Percentiles rank a stretch among this genome's conserved stretches.
Conservation (phyloP, 2,888 invertebrate species). For the Adineta ricciae region DNA sequence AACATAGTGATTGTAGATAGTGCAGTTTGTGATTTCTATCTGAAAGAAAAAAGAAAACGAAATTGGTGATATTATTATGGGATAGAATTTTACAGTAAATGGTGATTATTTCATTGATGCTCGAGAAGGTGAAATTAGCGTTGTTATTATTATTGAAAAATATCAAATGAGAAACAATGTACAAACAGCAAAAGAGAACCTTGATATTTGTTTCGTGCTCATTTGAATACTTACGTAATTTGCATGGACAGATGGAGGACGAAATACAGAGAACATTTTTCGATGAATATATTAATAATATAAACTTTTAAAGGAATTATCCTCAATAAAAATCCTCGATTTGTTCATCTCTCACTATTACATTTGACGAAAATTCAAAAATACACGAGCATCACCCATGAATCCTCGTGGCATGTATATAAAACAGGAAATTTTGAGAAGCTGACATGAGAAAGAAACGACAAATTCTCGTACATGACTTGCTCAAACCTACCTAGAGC, state of each 20-base stretch:
- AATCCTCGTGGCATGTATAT: no score
- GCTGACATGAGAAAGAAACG: no score
- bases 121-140: no score
- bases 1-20: not conserved
- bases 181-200: not conserved
- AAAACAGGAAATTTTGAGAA: no score
- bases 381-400: no score
- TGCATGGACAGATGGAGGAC: not conserved
- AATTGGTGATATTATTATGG: not conserved
- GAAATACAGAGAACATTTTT: not conserved
- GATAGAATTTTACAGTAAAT: not conserved
- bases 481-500: not conserved
- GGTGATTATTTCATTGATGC: not conserved
- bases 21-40: not conserved
- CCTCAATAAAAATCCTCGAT: no score
- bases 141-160: no score
- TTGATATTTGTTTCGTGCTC: not conserved
- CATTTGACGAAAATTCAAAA: no score
- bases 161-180: no score
- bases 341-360: no score
- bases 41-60: not conserved
- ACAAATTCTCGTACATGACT: not conserved
- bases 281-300: not conserved
- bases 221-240: not conserved
- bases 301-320: no score